Conservation (phyloP, 2,113 vertebrate species). For the Urocolius indicus region DNA sequence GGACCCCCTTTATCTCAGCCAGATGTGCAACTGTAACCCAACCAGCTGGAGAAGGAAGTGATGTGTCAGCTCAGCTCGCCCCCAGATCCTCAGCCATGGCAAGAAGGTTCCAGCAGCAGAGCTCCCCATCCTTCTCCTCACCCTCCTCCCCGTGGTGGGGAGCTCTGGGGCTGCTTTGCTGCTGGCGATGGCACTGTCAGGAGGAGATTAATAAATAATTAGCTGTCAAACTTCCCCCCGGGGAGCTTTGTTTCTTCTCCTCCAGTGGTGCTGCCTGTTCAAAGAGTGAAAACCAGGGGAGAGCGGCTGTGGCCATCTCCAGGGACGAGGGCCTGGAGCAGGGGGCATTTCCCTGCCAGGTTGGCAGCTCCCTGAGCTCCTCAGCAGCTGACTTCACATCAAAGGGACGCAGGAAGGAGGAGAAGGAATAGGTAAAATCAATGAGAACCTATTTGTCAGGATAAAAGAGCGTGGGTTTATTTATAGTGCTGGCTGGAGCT, state of each 20-base stretch:
- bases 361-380: background rate
- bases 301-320: background rate
- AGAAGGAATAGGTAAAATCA: conserved; percentile 58
- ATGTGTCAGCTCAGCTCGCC: background rate
- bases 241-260: conserved; percentile 35
- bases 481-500: conserved; percentile 50
- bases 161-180: background rate
- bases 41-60: accelerated
- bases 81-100: accelerated
- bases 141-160: background rate
- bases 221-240: background rate
- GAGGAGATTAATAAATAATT: conserved; percentile 52
- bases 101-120: background rate
- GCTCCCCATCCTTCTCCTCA: background rate
- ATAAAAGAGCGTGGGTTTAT: conserved; percentile 23
- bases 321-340: background rate
- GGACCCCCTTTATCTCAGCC: background rate
- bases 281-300: background rate
- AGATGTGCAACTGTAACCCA: accelerated
- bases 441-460: conserved; percentile 48
- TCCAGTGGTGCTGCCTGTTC: background rate
- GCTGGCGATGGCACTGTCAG: background rate
- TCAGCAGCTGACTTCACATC: conserved; percentile 34
- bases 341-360: background rate
- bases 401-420: background rate